Conservation (phyloP, 64 coral and sea anemone genomes). For the Stichodactyla helianthus region DNA sequence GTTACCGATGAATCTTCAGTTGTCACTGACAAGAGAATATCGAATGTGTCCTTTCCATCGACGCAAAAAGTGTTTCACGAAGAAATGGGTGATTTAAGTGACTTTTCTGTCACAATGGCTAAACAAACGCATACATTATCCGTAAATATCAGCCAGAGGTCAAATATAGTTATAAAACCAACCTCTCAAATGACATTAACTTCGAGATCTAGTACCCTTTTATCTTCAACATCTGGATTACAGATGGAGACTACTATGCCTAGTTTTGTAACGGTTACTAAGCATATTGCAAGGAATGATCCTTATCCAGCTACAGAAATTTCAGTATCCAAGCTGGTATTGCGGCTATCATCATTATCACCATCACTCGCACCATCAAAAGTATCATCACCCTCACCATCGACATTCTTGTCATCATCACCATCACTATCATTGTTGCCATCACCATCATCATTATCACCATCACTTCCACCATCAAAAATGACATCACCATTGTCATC, state of each 20-base stretch:
- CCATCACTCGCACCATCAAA: not conserved
- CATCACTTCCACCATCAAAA: not conserved
- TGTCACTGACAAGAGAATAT: too few species aligned
- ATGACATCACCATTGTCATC: not conserved
- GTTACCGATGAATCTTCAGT: not conserved
- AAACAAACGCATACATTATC: not conserved
- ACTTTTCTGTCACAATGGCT: not conserved
- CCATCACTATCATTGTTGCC: not conserved
- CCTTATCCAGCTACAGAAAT: not conserved
- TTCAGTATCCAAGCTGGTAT: not conserved
- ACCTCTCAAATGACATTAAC: not conserved
- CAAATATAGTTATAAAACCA: not conserved
- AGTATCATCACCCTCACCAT: not conserved
- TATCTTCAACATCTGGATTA: not conserved
- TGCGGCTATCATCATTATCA: not conserved
- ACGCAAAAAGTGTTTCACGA: not conserved
- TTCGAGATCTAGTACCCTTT: not conserved
- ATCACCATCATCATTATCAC: too few species aligned
- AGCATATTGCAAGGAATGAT: not conserved
- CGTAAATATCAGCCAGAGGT: not conserved
- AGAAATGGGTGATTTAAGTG: not conserved
- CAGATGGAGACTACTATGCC: not conserved
- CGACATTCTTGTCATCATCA: too few species aligned
- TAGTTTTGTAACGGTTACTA: not conserved
- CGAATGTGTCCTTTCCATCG: too few species aligned